Evolutionary conservation across 2,888 invertebrate species (phyloP), one percentile per base, ranked within the genome.

Genomic region (Tridacna gigas): DNA sequence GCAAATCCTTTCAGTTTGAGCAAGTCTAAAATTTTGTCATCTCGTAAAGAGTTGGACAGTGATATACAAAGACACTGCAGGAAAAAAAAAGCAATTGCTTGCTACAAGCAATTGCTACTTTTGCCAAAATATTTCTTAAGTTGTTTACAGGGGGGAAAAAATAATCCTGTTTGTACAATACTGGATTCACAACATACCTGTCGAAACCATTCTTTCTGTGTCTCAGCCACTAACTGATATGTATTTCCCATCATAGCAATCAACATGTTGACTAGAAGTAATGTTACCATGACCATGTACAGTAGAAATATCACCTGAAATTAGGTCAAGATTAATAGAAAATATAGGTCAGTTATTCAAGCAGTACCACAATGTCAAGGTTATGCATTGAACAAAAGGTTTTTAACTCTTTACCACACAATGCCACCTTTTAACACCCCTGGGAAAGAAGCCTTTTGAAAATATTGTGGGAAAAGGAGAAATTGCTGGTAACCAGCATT

Each of bases 181-280:
- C 37, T 37, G 7, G 7, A 37, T 51, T 28, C 13, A 22, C 0
- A 25, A 28, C 77, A 92, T 95, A 97, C 97, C 96, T 97, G 97
- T 93, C 99, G 96, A 95, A 99, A 98, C 99, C 99, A 99, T 95
- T 99, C 99, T 94, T 99, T 99, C 89, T 98, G 96, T 0, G 99
- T 98, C 95, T 99, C 98, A 0, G 91, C 93, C 51, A 99, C 99
- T 95, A 98, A 98, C 95, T 98, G 98, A 94, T 99, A 99, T 4
- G 99, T 99, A 95, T 99, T 99, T 0, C 99, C 99, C 99, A 99
- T 99, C 99, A 99, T 99, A 87, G 99, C 99, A 93, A 99, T 99
- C 95, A 99, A 96, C 98, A 99, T 98, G 96, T 99, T 99, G 75
- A 99, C 98, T 81, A 99, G 96, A 51, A 99, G 95, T 83, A 99